Percentiles rank a stretch among this genome's conserved stretches.
phyloP scores from a whole-genome alignment of 2,113 vertebrate genomes.

The Formicarius rufipectus region DNA sequence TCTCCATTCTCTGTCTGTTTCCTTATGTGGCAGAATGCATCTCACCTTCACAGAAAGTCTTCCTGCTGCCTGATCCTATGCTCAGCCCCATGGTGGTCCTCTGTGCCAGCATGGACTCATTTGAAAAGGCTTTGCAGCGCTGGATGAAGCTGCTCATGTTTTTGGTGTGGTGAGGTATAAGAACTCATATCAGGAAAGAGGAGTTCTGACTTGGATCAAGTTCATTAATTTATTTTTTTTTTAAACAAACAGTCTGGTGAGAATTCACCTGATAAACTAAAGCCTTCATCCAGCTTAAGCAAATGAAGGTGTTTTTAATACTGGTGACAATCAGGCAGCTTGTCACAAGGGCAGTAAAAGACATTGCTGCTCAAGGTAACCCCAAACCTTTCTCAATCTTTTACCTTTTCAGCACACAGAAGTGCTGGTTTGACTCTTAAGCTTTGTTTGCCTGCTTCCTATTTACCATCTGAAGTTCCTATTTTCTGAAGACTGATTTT shows the following conservation, averaged over 20 bases:
- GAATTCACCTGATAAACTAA: not conserved
- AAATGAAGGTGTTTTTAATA: not conserved
- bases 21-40: not conserved
- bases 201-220: not conserved
- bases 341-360: not conserved
- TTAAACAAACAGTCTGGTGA: not conserved
- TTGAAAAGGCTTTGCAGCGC: not conserved
- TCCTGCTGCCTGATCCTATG: not conserved
- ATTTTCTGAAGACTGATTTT: not conserved
- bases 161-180: not conserved
- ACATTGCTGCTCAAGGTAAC: not conserved
- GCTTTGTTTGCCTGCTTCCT: not conserved
- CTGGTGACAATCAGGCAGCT: not conserved
- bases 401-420: not conserved
- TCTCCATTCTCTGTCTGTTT: not conserved
- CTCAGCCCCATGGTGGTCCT: not conserved
- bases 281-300: not conserved
- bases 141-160: not conserved
- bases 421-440: not conserved
- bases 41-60: not conserved
- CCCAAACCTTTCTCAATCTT: not conserved
- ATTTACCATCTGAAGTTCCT: not conserved
- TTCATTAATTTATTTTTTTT: no score
- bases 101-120: not conserved
- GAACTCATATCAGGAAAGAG: not conserved